Base-by-base conservation (phyloP, 1,140 invertebrate genomes). In the Tetramorium parvispinum region DNA sequence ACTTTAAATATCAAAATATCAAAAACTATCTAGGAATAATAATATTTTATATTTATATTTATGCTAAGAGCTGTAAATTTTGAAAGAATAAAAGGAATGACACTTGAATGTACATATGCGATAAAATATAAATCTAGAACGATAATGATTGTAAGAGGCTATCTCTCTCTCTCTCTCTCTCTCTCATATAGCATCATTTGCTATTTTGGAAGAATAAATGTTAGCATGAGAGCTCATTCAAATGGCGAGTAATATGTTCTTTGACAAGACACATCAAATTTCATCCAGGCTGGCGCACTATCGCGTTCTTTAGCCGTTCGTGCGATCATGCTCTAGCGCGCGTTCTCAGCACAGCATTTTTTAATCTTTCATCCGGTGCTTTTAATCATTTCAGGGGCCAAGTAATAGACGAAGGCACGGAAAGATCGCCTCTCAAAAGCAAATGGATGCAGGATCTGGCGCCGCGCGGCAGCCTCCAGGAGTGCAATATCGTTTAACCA, bases 401-500 rank as follows among this genome's bases (percentile, higher is more conserved):
- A 46, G 79, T 87, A 85, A 87, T 85, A 87, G 79, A 51, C 68
- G 57, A 83, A 82, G 46, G 85, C 85, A 70, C 59, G 59, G 43
- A 65, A 65, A 75, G 55, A 83, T 57, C 70, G 40, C 55, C 57
- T 86, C 82, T 86, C 68, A 87, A 66, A 87, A 83, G 68, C 82
- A 87, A 87, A 87, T 87, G 79, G 68, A 87, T 83, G 59, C 66
- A 63, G 49, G 68, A 65, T 87, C 79, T 66, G 43, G 66, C 53
- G 68, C 37, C 37, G 55, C 55, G 43, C 11, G 16, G n/a, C 32
- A 32, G 70, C 65, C 59, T 51, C 51, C 49, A 79, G 53, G 40
- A 71, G 59, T 27, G 86, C 65, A 87, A 85, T 87, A 76, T 85
- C 86, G 86, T 76, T 61, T 55, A 85, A 66, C 70, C 21, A 85